Evolutionary conservation across 53 echinoderm and acorn worm species (phyloP), one percentile per base, ranked within the genome.

Genomic region (Holothuria scabra): DNA sequence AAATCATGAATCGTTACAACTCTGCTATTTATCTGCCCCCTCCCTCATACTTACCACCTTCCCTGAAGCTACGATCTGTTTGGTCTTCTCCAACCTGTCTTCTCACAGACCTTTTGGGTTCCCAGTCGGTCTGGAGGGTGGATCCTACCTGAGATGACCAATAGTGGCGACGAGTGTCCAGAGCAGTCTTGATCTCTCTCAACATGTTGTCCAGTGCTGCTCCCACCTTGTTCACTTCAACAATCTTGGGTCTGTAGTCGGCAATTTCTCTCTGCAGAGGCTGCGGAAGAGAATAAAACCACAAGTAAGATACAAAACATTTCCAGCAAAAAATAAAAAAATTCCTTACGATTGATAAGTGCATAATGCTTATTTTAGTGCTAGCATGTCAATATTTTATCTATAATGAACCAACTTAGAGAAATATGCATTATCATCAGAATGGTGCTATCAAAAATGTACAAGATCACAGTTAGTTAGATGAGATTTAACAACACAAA

Each of bases 121-220:
- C 89, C 94, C 94, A 94, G 19, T 94, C 97, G 0, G 97, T 97
- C 90, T 94, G 92, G 5, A 97, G 92, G 19, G 92, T 91, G 29
- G 96, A 90, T 28, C 96, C 96, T 14, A 96, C 90, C 80, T 96
- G 96, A 0, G 96, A 93, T 28, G 96, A 96, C 96, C 96, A 96
- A 84, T 96, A 96, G 48, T 93, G 93, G 55, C 96, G 97, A 66
- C 97, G 68, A 59, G 88, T 87, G 72, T 90, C 90, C 76, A 92
- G 25, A 14, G 88, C 84, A 0, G 88, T 86, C 89, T 90, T 90
- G 61, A 90, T 84, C 60, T 96, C 96, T 61, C 93, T 91, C 66
- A 93, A 80, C 70, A 96, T 89, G 82, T 86, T 93, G 90, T 96
- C 96, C 55, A 96, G 88, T 81, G 93, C 88, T 19, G 92, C 88